phyloP scores from a whole-genome alignment of 2,113 vertebrate species.

The Lophius piscatorius region DNA sequence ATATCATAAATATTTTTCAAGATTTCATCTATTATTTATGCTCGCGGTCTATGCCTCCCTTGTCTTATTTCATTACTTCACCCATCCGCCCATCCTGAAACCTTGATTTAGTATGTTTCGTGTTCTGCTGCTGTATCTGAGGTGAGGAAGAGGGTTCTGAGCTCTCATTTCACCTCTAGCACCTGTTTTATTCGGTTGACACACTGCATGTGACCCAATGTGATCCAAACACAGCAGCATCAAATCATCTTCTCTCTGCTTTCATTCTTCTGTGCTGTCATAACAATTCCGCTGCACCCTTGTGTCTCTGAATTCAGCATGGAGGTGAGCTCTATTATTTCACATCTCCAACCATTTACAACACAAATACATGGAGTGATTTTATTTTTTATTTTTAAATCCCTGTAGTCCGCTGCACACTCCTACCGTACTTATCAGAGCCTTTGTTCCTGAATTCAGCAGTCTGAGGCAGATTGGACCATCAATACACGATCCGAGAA shows the following conservation, averaged over 20 bases:
- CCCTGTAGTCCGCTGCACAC: slow-evolving; percentile 37
- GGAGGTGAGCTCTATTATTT: slow-evolving; percentile 23
- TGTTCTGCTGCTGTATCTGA: slow-evolving; percentile 3
- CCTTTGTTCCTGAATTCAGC: slow-evolving; percentile 74
- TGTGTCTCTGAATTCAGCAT: slow-evolving; percentile 13
- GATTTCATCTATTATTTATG: neutral
- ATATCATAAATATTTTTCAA: neutral
- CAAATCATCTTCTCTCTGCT: slow-evolving; percentile 3
- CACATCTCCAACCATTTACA: slow-evolving; percentile 30
- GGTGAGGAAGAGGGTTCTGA: neutral
- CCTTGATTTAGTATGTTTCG: neutral
- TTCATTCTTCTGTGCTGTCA: slow-evolving; percentile 15
- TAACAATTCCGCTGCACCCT: neutral
- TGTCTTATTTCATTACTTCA: neutral
- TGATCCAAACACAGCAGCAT: slow-evolving; percentile 15
- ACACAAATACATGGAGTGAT: slow-evolving; percentile 26
- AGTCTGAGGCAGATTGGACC: slow-evolving; percentile 69
- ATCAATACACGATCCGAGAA: slow-evolving; percentile 78
- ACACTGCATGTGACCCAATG: slow-evolving; percentile 17
- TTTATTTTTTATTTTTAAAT: slow-evolving; percentile 40
- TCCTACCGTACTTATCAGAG: slow-evolving; percentile 60
- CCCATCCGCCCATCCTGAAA: neutral
- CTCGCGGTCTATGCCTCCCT: neutral
- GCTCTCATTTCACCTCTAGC: slow-evolving; percentile 36
- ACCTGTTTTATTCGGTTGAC: slow-evolving; percentile 19